Percentiles rank a stretch among this genome's conserved stretches.
Evolutionary conservation across 1,140 invertebrate species (phyloP).

Genomic region (Araneus ventricosus): DNA sequence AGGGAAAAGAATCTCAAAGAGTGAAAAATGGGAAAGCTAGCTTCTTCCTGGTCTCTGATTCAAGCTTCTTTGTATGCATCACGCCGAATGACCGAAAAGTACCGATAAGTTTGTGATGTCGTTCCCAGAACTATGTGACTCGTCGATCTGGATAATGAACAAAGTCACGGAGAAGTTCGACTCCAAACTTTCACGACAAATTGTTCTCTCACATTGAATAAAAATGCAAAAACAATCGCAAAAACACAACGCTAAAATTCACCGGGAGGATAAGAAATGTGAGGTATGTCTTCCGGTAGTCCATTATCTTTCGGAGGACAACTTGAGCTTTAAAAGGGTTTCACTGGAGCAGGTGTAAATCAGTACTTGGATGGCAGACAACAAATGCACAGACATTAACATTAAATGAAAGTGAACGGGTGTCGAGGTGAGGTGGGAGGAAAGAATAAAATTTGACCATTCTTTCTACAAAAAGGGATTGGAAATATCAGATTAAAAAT

Average conservation of each 20-base stretch:
- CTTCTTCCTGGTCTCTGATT: slow-evolving; percentile 54
- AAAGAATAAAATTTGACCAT: slow-evolving; percentile 48
- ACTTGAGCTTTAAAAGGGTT: slow-evolving; percentile 58
- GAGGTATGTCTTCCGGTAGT: slow-evolving; percentile 60
- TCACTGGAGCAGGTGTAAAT: slow-evolving; percentile 31
- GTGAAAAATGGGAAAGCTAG: slow-evolving; percentile 39
- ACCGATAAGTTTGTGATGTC: slow-evolving; percentile 36
- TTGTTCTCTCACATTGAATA: slow-evolving; percentile 50
- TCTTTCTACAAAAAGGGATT: slow-evolving; percentile 40
- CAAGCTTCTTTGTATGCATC: slow-evolving; percentile 72
- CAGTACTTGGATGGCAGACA: slow-evolving; percentile 71
- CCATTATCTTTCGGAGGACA: slow-evolving; percentile 36
- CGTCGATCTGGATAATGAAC: slow-evolving; percentile 63
- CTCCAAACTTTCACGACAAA: slow-evolving; percentile 45
- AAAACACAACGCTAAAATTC: slow-evolving; percentile 75
- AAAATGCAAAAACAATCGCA: slow-evolving; percentile 52
- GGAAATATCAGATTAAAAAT: slow-evolving; percentile 64
- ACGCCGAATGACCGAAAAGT: slow-evolving; percentile 35
- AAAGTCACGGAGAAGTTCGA: slow-evolving; percentile 51
- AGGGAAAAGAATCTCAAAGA: not conserved
- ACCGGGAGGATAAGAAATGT: slow-evolving; percentile 71
- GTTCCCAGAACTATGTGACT: slow-evolving; percentile 67
- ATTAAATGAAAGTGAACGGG: slow-evolving; percentile 63
- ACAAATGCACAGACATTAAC: slow-evolving; percentile 64
- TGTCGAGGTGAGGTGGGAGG: not conserved